A percentile compares a stretch with the other conserved stretches of the same genome.
phyloP scores from a whole-genome alignment of 2,113 vertebrate species.

The Nyctereutes procyonoides region DNA sequence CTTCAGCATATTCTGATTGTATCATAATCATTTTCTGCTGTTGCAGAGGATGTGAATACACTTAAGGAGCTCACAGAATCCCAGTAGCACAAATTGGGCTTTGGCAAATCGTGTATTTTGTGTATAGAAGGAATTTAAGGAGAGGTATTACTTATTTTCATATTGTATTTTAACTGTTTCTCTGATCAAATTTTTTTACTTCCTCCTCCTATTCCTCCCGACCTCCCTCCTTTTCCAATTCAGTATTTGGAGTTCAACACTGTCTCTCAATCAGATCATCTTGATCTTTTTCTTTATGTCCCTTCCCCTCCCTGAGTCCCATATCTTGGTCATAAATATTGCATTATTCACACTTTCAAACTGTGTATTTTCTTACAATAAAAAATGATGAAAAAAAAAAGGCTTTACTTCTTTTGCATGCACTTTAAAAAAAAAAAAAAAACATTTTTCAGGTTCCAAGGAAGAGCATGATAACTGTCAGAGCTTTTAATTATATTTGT shows the following conservation, averaged over 20 bases:
- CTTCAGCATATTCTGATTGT: slow-evolving; percentile 89
- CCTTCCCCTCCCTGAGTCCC: slow-evolving; percentile 82
- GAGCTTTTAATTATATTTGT: slow-evolving; percentile 99
- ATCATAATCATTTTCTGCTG: slow-evolving; percentile 93
- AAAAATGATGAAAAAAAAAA: slow-evolving; percentile 91
- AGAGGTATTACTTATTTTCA: slow-evolving; percentile 99
- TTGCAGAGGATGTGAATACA: slow-evolving; percentile 96
- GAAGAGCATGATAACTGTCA: slow-evolving; percentile 97
- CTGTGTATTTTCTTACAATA: slow-evolving; percentile 98
- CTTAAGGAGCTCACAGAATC: slow-evolving; percentile 92
- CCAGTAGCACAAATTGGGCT: slow-evolving; percentile 97
- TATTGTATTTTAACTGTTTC: slow-evolving; percentile 99
- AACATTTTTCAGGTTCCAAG: slow-evolving; percentile 93
- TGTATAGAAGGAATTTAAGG: slow-evolving; percentile 99
- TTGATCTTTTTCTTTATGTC: slow-evolving; percentile 79
- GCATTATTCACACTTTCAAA: slow-evolving; percentile 96
- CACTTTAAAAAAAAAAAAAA: slow-evolving; percentile 93
- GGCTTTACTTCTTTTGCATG: slow-evolving; percentile 99
- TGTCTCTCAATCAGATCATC: slow-evolving; percentile 88
- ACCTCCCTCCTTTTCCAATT: slow-evolving; percentile 83
- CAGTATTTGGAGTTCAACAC: slow-evolving; percentile 88
- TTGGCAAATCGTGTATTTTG: slow-evolving; percentile 96
- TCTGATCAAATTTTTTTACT: slow-evolving; percentile 93
- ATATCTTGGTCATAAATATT: slow-evolving; percentile 90
- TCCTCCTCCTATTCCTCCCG: slow-evolving; percentile 84